Evolutionary conservation across 2,888 invertebrate genomes (phyloP), one percentile per base, ranked within the genome.

Genomic region (Phytoseiulus persimilis): DNA sequence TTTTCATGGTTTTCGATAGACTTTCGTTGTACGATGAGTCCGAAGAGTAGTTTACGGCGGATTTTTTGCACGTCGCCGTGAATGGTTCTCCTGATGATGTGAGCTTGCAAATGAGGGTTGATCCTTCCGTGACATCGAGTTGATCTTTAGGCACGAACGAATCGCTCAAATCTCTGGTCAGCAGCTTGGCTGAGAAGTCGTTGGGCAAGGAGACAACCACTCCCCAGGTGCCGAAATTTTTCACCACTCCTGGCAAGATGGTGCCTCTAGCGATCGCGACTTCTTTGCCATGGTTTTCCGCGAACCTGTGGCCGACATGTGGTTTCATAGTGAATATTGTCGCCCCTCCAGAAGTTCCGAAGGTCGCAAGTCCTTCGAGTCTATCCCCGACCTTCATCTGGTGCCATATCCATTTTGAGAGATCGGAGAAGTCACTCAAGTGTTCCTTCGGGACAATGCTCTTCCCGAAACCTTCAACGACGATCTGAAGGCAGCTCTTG

Each of bases 141-240:
- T 87, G 87, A 87, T 87, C 87, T 23, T 87, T 87, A 23, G 87
- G 32, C 9, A 87, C 18, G 87, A 39, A 87, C 14, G 87, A 87
- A 32, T 87, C 87, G 9, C 39, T 45, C 31, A 87, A 87, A 33
- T 87, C 87, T 9, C 87, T 33, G 39, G 31, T n/a, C 33, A 87
- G 23, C 11, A 87, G 39, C 39, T 33, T 87, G 3, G 87, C 87
- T 0, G 87, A 87, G n/a, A 39, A 31, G 87, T 45, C 23, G n/a
- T 32, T 31, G 23, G 87, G 87, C 32, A 87, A 33, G n/a, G 87
- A 87, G 9, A 87, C 32, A 2, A 32, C 39, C 14, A 45, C 87
- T 0, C 87, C 87, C 32, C 87, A 33, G 6, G 33, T n/a, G 31
- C 33, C 39, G 32, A 45, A n/a, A 11, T 45, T 87, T 32, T 33